These are phyloP conservation scores for Urocitellus parryii DNA, from an alignment of 2,113 vertebrate genomes.

Conservation along the genomic window DNA sequence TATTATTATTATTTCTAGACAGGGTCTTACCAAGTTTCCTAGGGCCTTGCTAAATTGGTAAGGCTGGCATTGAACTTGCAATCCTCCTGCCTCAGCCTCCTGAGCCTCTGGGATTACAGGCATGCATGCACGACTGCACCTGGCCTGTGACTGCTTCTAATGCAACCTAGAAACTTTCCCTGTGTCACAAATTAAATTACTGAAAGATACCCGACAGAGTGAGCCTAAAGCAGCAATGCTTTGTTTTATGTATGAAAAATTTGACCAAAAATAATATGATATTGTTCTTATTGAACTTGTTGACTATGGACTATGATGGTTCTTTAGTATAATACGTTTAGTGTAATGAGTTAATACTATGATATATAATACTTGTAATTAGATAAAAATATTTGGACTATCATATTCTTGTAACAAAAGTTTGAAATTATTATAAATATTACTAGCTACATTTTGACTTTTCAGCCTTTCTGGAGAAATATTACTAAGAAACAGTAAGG, in stretches of 20 bases:
- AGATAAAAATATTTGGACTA: slow-evolving; percentile 7
- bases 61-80: too few relatives aligned
- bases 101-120: too few relatives aligned
- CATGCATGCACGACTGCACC: too few relatives aligned
- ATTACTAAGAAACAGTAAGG: background rate
- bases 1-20: too few relatives aligned
- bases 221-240: background rate
- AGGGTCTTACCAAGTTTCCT: too few relatives aligned
- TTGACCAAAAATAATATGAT: background rate
- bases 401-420: slow-evolving; percentile 22
- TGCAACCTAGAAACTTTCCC: background rate
- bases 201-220: background rate
- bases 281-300: background rate
- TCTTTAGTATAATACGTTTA: background rate
- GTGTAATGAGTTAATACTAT: background rate
- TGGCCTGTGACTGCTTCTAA: background rate
- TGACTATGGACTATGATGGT: background rate
- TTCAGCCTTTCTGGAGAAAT: background rate
- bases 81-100: too few relatives aligned
- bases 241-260: background rate
- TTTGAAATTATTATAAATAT: slow-evolving; percentile 10
- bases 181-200: background rate
- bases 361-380: background rate
- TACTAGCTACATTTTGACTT: slow-evolving; percentile 31
- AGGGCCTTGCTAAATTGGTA: too few relatives aligned